Evolutionary conservation across 2,888 invertebrate genomes (phyloP), one percentile per base, ranked within the genome.

Genomic region (Meiosimyza decipiens): DNA sequence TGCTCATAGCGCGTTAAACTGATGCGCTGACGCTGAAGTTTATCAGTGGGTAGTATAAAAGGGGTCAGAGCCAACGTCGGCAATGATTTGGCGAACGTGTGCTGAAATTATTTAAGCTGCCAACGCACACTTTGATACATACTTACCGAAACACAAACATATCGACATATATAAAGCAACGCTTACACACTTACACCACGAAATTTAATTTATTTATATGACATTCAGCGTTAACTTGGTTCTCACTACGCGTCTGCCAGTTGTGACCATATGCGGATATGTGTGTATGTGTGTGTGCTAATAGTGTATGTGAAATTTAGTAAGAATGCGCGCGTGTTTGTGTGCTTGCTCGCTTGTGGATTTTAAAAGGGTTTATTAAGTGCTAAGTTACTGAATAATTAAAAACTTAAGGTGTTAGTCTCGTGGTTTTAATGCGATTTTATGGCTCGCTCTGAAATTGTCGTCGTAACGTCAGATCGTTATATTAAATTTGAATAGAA

Each of bases 371-470:
- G 57, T n/a, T 16, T 51, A 22, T 40, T 69, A 62, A 70, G 70
- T 70, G 62, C 54, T 51, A 70, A 70, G 62, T 54, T 63, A 54
- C 63, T 70, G 63, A 62, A 70, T 70, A 70, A 70, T 70, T 70
- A 70, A 70, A 70, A 70, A 70, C 70, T 63, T 63, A 63, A 70
- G 63, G 70, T 54, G 70, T 63, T 70, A n/a, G 63, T 18, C 62
- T 52, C 28, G 62, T 64, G 68, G 15, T 69, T 59, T 69, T 69
- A 69, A 69, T 69, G 68, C 50, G 59, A 11, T 60, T 69, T 69
- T 50, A 69, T 60, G n/a, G 68, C 68, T 12, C 33, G 50, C 68
- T n/a, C 13, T 59, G 50, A 69, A 28, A n/a, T 60, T n/a, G 50
- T 49, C 68, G 40, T 33, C n/a, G 60, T 60, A 11, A 33, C 50